These are phyloP conservation scores for Trogon surrucura DNA, from an alignment of 2,113 vertebrate species.

Conservation along the genomic window DNA sequence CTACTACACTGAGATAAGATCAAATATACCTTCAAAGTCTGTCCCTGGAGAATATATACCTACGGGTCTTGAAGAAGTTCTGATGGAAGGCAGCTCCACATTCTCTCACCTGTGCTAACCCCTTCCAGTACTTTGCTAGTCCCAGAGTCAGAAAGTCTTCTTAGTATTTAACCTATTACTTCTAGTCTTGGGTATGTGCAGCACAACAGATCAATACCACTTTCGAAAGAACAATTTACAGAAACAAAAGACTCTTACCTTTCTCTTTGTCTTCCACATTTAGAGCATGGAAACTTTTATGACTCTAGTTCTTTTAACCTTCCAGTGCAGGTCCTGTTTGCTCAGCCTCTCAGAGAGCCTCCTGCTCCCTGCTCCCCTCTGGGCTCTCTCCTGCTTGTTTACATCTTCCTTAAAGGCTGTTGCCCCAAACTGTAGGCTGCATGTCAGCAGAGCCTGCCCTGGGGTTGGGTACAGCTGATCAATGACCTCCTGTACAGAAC, in stretches of 20 bases:
- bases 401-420: background rate
- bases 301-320: conserved; percentile 2
- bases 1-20: background rate
- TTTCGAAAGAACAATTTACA: conserved; percentile 16
- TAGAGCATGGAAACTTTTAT: conserved; percentile 1
- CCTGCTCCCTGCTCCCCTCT: background rate
- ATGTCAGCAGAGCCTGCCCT: background rate
- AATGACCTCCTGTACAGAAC: background rate
- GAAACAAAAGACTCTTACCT: background rate
- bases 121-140: background rate
- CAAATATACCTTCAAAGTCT: background rate
- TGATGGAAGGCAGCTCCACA: background rate
- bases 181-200: background rate
- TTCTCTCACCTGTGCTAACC: background rate
- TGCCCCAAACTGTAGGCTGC: background rate
- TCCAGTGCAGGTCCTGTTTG: background rate
- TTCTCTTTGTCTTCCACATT: conserved; percentile 16
- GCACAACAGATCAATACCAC: conserved; percentile 27
- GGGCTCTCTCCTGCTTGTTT: background rate
- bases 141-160: background rate
- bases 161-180: conserved; percentile 12
- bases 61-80: background rate
- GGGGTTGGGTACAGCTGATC: background rate
- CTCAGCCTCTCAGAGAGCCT: background rate
- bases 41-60: background rate